phyloP scores from a whole-genome alignment of 2,888 invertebrate genomes.

The Branchipolynoe longqiensis region DNA sequence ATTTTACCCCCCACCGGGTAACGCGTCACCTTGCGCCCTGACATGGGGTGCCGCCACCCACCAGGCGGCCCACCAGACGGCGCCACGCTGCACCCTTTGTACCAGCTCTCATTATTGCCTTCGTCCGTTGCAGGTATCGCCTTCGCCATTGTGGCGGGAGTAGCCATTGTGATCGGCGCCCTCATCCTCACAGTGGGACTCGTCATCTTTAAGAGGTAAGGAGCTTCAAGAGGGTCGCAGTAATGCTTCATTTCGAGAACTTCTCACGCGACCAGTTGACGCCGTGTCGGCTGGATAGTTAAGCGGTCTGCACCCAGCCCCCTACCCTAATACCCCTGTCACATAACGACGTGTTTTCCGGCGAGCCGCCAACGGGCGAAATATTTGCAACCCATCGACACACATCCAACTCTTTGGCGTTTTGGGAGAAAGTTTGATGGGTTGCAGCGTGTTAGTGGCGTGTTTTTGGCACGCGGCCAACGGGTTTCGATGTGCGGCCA shows the following conservation, averaged over 20 bases:
- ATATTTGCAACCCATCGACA: too few relatives aligned
- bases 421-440: too few relatives aligned
- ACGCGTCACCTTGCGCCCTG: conserved; percentile 2
- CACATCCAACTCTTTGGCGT: too few relatives aligned
- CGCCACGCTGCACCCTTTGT: neutral
- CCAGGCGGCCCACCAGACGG: neutral
- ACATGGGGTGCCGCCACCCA: neutral
- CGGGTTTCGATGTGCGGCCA: too few relatives aligned
- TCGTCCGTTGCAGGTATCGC: conserved; percentile 54
- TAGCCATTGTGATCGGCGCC: conserved; percentile 58
- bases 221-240: conserved; percentile 19
- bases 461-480: too few relatives aligned
- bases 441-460: too few relatives aligned
- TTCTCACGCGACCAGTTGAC: neutral
- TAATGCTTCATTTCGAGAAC: neutral
- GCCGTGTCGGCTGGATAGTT: neutral
- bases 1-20: neutral
- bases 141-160: conserved; percentile 57
- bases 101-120: neutral
- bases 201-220: conserved; percentile 60
- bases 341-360: too few relatives aligned
- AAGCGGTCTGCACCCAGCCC: neutral
- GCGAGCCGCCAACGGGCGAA: too few relatives aligned
- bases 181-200: conserved; percentile 59
- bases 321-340: neutral